Evolutionary conservation across 2,888 invertebrate genomes (phyloP).

Genomic region (Chymomyza amoena): DNA sequence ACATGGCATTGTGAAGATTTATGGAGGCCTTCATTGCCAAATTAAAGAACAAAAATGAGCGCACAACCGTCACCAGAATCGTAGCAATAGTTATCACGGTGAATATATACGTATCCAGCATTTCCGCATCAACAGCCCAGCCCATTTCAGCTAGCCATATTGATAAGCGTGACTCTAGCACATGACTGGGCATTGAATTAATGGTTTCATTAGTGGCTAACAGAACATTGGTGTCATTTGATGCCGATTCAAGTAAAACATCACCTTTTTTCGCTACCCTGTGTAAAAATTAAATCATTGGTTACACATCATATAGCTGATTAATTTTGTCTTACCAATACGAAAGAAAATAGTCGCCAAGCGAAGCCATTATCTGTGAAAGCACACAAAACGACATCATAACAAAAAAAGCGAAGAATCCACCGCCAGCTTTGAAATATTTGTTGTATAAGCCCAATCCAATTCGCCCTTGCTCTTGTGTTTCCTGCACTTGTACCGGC

Average conservation of each 20-base stretch:
- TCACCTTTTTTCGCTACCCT: slow-evolving; percentile 63
- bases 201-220: background rate
- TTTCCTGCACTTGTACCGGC: slow-evolving; percentile 80
- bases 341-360: slow-evolving; percentile 88
- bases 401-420: slow-evolving; percentile 81
- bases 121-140: slow-evolving; percentile 58
- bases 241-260: background rate
- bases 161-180: slow-evolving; percentile 48
- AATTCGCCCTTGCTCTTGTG: slow-evolving; percentile 83
- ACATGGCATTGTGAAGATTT: slow-evolving; percentile 90
- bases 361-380: slow-evolving; percentile 86
- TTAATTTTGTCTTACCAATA: slow-evolving; percentile 80
- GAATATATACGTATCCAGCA: slow-evolving; percentile 80
- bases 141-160: slow-evolving; percentile 54
- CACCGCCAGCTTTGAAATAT: slow-evolving; percentile 87
- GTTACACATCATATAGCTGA: background rate
- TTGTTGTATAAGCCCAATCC: slow-evolving; percentile 82
- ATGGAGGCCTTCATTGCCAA: slow-evolving; percentile 87
- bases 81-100: slow-evolving; percentile 79
- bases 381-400: slow-evolving; percentile 83
- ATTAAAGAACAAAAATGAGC: slow-evolving; percentile 80
- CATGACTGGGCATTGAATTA: background rate
- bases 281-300: background rate
- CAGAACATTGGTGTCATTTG: slow-evolving; percentile 38
- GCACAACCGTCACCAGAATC: slow-evolving; percentile 75